Percentiles rank a stretch among this genome's conserved stretches.
Conservation (phyloP, 2,888 invertebrate genomes). For the Aspidapion aeneum region DNA sequence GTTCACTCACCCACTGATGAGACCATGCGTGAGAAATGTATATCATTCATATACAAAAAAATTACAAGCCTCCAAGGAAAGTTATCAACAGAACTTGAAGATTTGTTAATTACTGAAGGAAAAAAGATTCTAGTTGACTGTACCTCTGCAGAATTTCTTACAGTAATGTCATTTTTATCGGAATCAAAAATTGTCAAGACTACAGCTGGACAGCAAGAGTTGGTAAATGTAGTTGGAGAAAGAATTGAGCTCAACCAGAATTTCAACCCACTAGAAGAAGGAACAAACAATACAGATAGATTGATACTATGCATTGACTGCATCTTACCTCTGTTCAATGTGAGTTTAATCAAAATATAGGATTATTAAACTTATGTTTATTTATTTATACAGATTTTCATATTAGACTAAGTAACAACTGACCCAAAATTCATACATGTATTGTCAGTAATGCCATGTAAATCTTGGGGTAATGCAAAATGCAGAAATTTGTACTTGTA, state of each 20-base stretch:
- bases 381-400: neutral
- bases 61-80: conserved; percentile 62
- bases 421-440: too few relatives aligned
- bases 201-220: conserved; percentile 78
- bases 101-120: conserved; percentile 64
- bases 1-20: conserved; percentile 65
- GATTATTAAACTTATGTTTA: conserved; percentile 6
- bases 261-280: conserved; percentile 55
- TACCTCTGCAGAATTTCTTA: conserved; percentile 87
- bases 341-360: conserved; percentile 50
- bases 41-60: conserved; percentile 79
- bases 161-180: conserved; percentile 81
- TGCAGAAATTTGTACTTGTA: too few relatives aligned
- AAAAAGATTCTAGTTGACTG: conserved; percentile 90
- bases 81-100: conserved; percentile 81
- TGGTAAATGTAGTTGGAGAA: conserved; percentile 81
- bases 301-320: conserved; percentile 83
- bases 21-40: conserved; percentile 77
- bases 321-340: conserved; percentile 84
- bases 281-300: conserved; percentile 70
- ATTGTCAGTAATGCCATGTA: too few relatives aligned
- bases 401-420: neutral
- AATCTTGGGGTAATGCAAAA: too few relatives aligned
- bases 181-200: conserved; percentile 79
- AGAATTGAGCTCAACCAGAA: conserved; percentile 74